Evolutionary conservation across 2,113 vertebrate species (phyloP).

Genomic region (Sciurus niger): DNA sequence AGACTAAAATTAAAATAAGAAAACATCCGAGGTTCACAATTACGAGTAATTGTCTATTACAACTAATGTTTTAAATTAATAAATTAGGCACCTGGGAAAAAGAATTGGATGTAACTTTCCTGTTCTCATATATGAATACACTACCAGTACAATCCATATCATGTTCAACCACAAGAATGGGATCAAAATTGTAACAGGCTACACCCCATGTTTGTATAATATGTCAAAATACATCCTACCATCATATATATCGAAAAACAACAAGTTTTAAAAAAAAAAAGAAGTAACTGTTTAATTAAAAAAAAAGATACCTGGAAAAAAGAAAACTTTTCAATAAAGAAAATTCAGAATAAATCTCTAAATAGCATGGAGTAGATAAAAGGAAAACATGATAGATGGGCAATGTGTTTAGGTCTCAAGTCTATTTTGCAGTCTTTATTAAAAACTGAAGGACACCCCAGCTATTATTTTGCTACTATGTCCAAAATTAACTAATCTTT

Average conservation of each 20-base stretch:
- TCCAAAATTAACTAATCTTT: constrained; percentile 49
- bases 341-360: not conserved
- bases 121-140: no score
- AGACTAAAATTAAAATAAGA: not conserved
- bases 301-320: not conserved
- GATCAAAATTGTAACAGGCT: no score
- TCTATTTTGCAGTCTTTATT: not conserved
- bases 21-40: not conserved
- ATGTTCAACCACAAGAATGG: no score
- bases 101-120: no score
- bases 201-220: no score
- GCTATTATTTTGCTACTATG: constrained; percentile 19
- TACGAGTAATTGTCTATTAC: not conserved
- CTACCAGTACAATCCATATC: no score
- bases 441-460: not conserved
- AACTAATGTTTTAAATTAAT: not conserved
- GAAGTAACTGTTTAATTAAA: no score
- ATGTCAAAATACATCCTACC: no score
- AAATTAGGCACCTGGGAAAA: not conserved
- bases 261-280: no score
- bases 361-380: not conserved
- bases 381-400: not conserved
- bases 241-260: no score
- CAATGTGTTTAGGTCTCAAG: not conserved
- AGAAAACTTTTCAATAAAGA: not conserved